Percentiles rank a stretch among this genome's conserved stretches.
Conservation (phyloP, 2,888 invertebrate genomes). For the Ophion ellenae region DNA sequence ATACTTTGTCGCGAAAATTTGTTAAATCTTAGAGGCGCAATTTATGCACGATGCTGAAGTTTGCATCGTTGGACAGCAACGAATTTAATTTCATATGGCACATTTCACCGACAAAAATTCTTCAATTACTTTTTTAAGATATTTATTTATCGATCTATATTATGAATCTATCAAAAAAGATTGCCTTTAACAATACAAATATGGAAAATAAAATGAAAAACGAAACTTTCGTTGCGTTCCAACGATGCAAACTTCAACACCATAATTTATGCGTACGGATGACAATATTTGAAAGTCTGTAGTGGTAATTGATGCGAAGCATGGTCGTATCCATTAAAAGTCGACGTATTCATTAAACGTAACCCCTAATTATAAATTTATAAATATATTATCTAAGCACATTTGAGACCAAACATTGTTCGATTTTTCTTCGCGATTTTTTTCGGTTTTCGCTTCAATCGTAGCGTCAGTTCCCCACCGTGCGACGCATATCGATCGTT, state of each 20-base stretch:
- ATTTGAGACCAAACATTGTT: background rate
- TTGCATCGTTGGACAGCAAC: too few relatives aligned
- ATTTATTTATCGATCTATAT: too few relatives aligned
- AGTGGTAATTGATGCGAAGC: background rate
- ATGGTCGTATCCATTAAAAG: background rate
- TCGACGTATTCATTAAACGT: background rate
- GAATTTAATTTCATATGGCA: too few relatives aligned
- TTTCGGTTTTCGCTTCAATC: background rate
- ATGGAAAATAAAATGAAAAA: too few relatives aligned
- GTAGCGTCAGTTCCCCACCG: background rate
- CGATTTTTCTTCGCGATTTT: background rate
- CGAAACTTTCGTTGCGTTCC: too few relatives aligned
- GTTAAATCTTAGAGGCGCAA: background rate
- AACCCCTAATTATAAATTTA: background rate
- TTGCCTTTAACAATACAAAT: too few relatives aligned
- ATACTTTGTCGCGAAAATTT: background rate
- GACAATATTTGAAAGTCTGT: background rate
- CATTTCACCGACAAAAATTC: too few relatives aligned
- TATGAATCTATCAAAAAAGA: too few relatives aligned
- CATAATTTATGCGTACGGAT: background rate
- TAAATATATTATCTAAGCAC: background rate
- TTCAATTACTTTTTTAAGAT: too few relatives aligned
- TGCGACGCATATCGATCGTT: conserved; percentile 6
- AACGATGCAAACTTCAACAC: too few relatives aligned
- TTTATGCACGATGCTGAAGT: too few relatives aligned